phyloP scores from a whole-genome alignment of 2,888 invertebrate species.

The Sarcophaga variegata region DNA sequence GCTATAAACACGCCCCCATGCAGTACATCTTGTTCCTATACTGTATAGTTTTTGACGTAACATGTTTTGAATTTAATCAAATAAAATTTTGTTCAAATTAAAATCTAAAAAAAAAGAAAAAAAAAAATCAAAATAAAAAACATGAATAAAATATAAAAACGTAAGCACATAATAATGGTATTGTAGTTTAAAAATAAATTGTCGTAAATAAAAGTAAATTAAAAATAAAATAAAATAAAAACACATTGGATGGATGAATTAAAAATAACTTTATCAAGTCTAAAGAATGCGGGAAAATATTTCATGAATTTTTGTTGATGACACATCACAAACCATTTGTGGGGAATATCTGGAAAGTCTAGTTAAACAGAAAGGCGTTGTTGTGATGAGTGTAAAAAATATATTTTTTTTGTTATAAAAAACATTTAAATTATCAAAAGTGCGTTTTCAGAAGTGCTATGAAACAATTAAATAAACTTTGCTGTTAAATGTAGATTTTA shows the following conservation, averaged over 20 bases:
- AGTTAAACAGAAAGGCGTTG: neutral
- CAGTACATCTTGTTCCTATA: slow-evolving; percentile 18
- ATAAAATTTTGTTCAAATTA: neutral
- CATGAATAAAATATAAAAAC: too few species aligned
- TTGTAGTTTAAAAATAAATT: slow-evolving; percentile 32
- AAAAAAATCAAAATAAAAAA: neutral
- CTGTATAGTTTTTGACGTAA: slow-evolving; percentile 59
- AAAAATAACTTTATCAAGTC: neutral
- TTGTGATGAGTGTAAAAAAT: too few species aligned
- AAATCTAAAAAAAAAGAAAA: neutral
- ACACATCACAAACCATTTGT: neutral
- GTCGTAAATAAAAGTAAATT: neutral
- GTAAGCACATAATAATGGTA: too few species aligned
- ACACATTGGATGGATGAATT: neutral
- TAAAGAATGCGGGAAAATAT: neutral
- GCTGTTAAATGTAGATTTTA: too few species aligned
- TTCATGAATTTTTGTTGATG: neutral
- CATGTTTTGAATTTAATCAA: slow-evolving; percentile 41
- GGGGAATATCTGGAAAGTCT: neutral
- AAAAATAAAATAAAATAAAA: neutral
- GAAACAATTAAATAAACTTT: too few species aligned
- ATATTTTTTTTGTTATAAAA: too few species aligned
- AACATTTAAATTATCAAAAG: too few species aligned
- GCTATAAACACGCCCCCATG: slow-evolving; percentile 53
- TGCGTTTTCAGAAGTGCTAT: too few species aligned